Conservation (phyloP, 2,888 invertebrate species). For the Carabus problematicus region DNA sequence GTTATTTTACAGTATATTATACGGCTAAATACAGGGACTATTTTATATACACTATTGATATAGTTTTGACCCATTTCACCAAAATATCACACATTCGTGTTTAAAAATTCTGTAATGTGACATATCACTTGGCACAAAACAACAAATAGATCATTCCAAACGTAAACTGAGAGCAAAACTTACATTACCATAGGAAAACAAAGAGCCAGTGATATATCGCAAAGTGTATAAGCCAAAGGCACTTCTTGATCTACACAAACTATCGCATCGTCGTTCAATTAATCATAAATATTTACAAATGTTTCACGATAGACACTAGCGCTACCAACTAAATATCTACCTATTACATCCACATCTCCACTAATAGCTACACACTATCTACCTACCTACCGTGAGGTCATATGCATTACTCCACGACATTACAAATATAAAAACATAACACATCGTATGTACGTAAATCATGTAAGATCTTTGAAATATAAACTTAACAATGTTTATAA, state of each 20-base stretch:
- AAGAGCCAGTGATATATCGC: slow-evolving; percentile 24
- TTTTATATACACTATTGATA: slow-evolving; percentile 21
- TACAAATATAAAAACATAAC: slow-evolving; percentile 2
- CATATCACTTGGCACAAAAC: slow-evolving; percentile 28
- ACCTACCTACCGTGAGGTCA: slow-evolving; percentile 3
- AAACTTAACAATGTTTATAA: slow-evolving; percentile 5
- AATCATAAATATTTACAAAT: slow-evolving; percentile 17
- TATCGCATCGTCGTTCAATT: slow-evolving; percentile 33
- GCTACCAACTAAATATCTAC: no score
- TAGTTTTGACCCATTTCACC: slow-evolving; percentile 35
- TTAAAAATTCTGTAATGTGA: slow-evolving; percentile 33
- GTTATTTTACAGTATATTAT: slow-evolving; percentile 38
- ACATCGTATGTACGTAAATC: slow-evolving; percentile 1
- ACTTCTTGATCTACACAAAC: slow-evolving; percentile 39
- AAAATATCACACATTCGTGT: slow-evolving; percentile 42
- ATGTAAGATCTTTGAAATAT: slow-evolving; percentile 6
- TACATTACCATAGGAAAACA: not conserved
- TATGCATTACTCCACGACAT: not conserved
- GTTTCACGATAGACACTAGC: slow-evolving; percentile 1
- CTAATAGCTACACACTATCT: no score
- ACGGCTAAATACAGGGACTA: slow-evolving; percentile 25
- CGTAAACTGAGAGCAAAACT: not conserved
- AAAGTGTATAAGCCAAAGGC: slow-evolving; percentile 41
- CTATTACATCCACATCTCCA: no score
- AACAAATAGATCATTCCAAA: not conserved